phyloP scores from a whole-genome alignment of 1,140 invertebrate genomes.

The Penaeus indicus region DNA sequence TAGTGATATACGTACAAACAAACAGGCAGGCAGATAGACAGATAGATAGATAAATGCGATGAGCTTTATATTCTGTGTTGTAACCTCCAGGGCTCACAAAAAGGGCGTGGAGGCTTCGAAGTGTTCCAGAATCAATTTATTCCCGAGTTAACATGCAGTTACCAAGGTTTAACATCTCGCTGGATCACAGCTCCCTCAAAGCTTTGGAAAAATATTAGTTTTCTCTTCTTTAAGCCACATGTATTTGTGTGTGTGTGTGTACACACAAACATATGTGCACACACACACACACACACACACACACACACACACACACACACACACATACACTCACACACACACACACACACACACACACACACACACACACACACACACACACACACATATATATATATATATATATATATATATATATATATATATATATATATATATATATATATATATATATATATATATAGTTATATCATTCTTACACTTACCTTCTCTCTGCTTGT shows the following conservation, averaged over 20 bases:
- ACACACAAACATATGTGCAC: conserved; percentile 15
- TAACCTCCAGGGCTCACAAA: too few species aligned
- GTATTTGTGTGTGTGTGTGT: background rate
- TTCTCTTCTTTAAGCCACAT: background rate
- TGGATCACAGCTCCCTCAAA: too few species aligned
- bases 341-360: background rate
- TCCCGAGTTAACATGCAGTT: too few species aligned
- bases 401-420: conserved; percentile 32
- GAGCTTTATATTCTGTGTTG: too few species aligned
- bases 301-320: background rate
- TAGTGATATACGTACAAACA: too few species aligned
- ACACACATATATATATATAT: background rate
- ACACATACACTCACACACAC: background rate
- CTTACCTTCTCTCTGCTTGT: too few species aligned
- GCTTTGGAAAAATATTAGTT: too few species aligned
- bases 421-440: conserved; percentile 34
- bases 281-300: background rate
- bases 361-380: background rate
- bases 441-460: background rate
- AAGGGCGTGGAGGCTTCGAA: too few species aligned
- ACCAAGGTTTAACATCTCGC: too few species aligned
- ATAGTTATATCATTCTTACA: background rate
- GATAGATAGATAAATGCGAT: too few species aligned
- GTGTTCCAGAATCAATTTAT: too few species aligned
- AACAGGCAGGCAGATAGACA: too few species aligned